Percentiles rank a stretch among this genome's conserved stretches.
These are phyloP conservation scores for Calephelis nemesis DNA, from an alignment of 1,140 invertebrate species.

Conservation along the genomic window DNA sequence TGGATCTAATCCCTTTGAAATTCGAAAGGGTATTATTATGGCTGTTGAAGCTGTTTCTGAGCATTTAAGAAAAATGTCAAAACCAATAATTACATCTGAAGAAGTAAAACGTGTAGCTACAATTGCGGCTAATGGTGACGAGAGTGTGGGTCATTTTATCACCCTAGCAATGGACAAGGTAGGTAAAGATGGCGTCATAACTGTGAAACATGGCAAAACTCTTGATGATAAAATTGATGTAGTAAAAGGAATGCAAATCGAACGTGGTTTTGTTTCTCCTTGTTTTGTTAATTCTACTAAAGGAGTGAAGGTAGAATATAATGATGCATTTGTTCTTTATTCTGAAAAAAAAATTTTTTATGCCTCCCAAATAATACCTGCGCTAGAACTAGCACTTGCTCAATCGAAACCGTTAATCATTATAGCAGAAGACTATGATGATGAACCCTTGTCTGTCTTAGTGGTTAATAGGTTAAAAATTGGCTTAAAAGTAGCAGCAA, in stretches of 20 bases:
- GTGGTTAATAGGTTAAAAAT: constrained; percentile 99
- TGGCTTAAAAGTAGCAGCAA: constrained; percentile 97
- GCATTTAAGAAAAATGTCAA: constrained; percentile 94
- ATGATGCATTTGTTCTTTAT: constrained; percentile 96
- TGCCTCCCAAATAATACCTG: constrained; percentile 98
- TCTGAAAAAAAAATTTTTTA: constrained; percentile 99
- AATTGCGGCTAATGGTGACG: constrained; percentile 99
- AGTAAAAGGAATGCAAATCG: constrained; percentile 99
- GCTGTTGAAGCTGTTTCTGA: constrained; percentile 96
- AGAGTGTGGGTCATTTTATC: constrained; percentile 94
- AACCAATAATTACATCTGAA: constrained; percentile 97
- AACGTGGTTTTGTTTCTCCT: constrained; percentile 99
- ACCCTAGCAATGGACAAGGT: constrained; percentile 99
- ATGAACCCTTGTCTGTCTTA: constrained; percentile 97
- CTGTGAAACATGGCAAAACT: constrained; percentile 99
- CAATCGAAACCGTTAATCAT: constrained; percentile 97
- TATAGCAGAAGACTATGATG: constrained; percentile 99
- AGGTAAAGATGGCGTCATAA: constrained; percentile 99
- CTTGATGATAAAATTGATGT: constrained; percentile 97
- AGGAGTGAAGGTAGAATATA: constrained; percentile 98
- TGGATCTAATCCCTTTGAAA: constrained; percentile 99
- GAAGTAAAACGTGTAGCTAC: constrained; percentile 99
- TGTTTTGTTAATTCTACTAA: constrained; percentile 99
- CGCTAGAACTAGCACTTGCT: constrained; percentile 96
- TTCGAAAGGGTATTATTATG: constrained; percentile 97